Evolutionary conservation across 2,888 invertebrate genomes (phyloP), one percentile per base, ranked within the genome.

Genomic region (Hermaeophaga mercurialis): DNA sequence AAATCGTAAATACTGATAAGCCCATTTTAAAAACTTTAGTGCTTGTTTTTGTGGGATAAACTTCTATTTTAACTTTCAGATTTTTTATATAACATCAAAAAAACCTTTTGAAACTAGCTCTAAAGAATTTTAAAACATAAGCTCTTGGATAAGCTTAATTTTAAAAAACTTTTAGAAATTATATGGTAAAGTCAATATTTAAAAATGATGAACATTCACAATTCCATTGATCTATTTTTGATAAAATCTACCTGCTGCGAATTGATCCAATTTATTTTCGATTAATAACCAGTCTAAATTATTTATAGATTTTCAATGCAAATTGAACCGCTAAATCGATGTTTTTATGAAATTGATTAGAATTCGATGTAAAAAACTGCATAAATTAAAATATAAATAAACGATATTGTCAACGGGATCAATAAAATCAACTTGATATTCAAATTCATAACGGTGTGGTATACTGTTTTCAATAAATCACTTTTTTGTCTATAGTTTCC

Each of bases 221-320:
- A 12, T 17, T 9, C 9, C 36, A 5, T 14, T 8, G 5, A 36
- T 33, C 36, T 36, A 15, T n/a, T 26, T 28, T 17, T n/a, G 26
- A 44, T n/a, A 44, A 31, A 31, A 1, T 33, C 45, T 45, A 45
- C 45, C 45, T 45, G 45, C 45, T 24, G 8, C 1, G 45, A 17
- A 8, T 28, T 18, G 22, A 26, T 28, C 15, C 15, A 44, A 44
- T 26, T 15, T 17, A 26, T 15, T 28, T 9, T 19, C n/a, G 12
- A 15, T 14, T 28, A 9, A n/a, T n/a, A 44, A 28, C 28, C 24
- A 44, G 28, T 28, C 44, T 28, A 3, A 28, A 31, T 28, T 26
- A 44, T 44, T 31, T 44, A 44, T 44, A 14, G 26, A 17, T 17
- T 44, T 17, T 44, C 9, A 15, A 44, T 44, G 28, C n/a, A 44